Percentiles rank a stretch among this genome's conserved stretches.
These are phyloP conservation scores for Cyclargus thomasi DNA, from an alignment of 1,140 invertebrate genomes.

Conservation along the genomic window DNA sequence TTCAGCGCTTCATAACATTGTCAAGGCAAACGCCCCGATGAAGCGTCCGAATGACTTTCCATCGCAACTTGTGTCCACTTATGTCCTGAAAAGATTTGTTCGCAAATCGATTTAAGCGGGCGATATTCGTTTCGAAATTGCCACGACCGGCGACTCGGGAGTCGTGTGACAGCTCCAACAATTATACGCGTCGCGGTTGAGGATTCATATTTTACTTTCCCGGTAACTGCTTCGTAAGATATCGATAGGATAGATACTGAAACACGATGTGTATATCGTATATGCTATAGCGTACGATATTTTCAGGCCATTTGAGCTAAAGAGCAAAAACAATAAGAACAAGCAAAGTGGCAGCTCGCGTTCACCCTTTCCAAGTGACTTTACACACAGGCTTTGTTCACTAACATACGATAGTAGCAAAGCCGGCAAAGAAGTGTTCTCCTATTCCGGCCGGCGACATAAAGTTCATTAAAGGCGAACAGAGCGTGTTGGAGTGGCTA, in stretches of 20 bases:
- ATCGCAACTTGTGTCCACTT: conserved; percentile 17
- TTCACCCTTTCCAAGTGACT: conserved; percentile 58
- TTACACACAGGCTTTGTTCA: conserved; percentile 66
- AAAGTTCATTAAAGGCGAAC: conserved; percentile 70
- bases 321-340: conserved; percentile 61
- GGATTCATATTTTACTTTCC: too few species aligned
- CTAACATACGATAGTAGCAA: conserved; percentile 61
- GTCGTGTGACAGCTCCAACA: background rate
- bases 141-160: background rate
- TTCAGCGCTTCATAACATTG: conserved; percentile 8
- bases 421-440: conserved; percentile 65
- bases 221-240: too few species aligned
- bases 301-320: conserved; percentile 45
- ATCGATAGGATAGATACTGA: too few species aligned
- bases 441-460: conserved; percentile 62
- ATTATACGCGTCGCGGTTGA: background rate
- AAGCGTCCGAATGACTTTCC: conserved; percentile 11
- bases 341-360: conserved; percentile 51
- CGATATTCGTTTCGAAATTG: background rate
- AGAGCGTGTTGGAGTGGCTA: conserved; percentile 67
- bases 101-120: conserved; percentile 13
- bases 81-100: conserved; percentile 5
- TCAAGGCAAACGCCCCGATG: conserved; percentile 3
- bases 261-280: too few species aligned
- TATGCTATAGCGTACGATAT: conserved; percentile 13